Percentiles rank a stretch among this genome's conserved stretches.
These are phyloP conservation scores for Agriopis leucophaearia DNA, from an alignment of 2,888 invertebrate species.

Conservation along the genomic window DNA sequence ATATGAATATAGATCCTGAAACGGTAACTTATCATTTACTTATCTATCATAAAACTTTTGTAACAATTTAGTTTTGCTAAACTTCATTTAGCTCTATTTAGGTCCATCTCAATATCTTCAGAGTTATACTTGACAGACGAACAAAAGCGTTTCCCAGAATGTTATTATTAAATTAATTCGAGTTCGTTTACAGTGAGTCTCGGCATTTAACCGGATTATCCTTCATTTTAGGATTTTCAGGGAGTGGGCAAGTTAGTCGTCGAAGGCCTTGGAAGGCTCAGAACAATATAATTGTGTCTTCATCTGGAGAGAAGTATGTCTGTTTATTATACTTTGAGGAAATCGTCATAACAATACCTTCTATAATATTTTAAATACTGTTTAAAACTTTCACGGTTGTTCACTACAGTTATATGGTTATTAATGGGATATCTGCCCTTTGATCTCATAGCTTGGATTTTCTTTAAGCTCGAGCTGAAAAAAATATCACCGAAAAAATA, in stretches of 20 bases:
- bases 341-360: not conserved
- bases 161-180: slow-evolving; percentile 41
- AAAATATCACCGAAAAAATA: no score
- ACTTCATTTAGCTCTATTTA: not conserved
- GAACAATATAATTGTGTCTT: not conserved
- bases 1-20: no score
- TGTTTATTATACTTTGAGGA: not conserved
- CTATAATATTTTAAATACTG: no score
- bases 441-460: no score
- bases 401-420: no score
- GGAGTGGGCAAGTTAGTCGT: slow-evolving; percentile 3
- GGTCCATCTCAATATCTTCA: slow-evolving; percentile 4
- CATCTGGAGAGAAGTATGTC: not conserved
- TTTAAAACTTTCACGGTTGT: no score
- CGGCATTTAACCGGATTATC: slow-evolving; percentile 36
- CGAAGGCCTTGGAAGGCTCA: not conserved
- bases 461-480: no score
- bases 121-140: slow-evolving; percentile 21
- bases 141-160: slow-evolving; percentile 29
- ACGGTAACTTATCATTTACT: no score
- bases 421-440: no score
- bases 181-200: slow-evolving; percentile 41
- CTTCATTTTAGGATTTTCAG: slow-evolving; percentile 14
- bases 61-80: not conserved
- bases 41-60: slow-evolving; percentile 1